Evolutionary conservation across 2,113 vertebrate species (phyloP).

Genomic region (Callospermophilus lateralis): DNA sequence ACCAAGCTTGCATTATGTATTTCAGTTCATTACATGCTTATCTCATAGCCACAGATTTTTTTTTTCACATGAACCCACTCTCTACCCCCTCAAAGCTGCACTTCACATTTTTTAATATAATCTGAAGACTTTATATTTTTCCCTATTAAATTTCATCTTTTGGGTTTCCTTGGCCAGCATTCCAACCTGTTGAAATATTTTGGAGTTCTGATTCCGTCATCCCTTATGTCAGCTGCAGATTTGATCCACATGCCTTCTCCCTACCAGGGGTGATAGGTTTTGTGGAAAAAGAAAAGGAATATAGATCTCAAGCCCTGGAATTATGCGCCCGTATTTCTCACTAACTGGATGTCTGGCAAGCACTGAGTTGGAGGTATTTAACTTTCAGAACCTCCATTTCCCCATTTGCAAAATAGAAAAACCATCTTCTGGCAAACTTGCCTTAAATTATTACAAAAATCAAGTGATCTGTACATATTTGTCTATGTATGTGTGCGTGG

Average conservation of each 20-base stretch:
- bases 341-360: background rate
- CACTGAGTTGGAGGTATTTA: background rate
- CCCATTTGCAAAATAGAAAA: background rate
- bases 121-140: conserved; percentile 24
- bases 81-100: background rate
- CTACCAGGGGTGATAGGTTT: background rate
- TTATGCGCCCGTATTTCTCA: background rate
- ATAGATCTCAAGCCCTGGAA: background rate
- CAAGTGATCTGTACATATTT: background rate
- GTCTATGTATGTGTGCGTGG: background rate
- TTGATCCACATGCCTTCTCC: background rate
- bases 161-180: conserved; percentile 36
- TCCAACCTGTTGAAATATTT: conserved; percentile 55
- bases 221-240: background rate
- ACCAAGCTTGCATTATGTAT: background rate
- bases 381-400: background rate
- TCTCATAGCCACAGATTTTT: background rate
- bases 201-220: conserved; percentile 21
- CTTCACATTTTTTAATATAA: background rate
- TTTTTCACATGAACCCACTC: background rate
- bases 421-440: background rate
- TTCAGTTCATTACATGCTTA: background rate
- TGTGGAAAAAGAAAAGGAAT: background rate
- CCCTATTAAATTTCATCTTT: conserved; percentile 55
- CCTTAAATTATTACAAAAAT: background rate